Conservation (phyloP, 2,797 vertebrate species). For the Sebastes jordani region DNA sequence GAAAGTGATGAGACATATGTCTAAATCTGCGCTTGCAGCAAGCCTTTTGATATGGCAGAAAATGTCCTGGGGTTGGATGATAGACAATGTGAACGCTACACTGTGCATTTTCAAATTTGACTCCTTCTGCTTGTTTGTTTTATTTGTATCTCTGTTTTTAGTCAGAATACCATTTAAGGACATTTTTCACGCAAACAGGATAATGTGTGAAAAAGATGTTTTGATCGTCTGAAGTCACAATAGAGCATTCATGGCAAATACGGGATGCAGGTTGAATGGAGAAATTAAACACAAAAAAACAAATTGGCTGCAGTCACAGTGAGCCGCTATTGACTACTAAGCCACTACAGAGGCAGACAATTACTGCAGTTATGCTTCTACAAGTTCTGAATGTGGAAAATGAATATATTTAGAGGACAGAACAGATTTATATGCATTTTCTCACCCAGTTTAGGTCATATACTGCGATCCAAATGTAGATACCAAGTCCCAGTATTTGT, state of each 20-base stretch:
- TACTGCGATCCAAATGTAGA: not conserved
- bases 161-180: constrained; percentile 30
- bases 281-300: constrained; percentile 29
- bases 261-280: not conserved
- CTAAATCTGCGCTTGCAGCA: constrained; percentile 56
- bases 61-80: constrained; percentile 52
- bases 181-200: constrained; percentile 46
- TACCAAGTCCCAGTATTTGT: too few species aligned
- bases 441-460: not conserved
- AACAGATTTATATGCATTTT: not conserved
- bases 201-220: constrained; percentile 38
- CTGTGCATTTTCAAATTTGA: constrained; percentile 21
- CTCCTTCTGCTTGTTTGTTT: constrained; percentile 34
- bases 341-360: not conserved
- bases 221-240: constrained; percentile 7
- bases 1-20: constrained; percentile 58
- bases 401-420: not conserved
- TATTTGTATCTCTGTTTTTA: constrained; percentile 46
- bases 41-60: constrained; percentile 58
- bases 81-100: constrained; percentile 23
- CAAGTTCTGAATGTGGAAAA: not conserved
- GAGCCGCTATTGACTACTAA: not conserved
- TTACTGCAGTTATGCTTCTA: not conserved
- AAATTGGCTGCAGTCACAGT: constrained; percentile 16
- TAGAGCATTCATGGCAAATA: constrained; percentile 6